Conservation (phyloP, 1,140 invertebrate species). For the Drosophila fuyamai region DNA sequence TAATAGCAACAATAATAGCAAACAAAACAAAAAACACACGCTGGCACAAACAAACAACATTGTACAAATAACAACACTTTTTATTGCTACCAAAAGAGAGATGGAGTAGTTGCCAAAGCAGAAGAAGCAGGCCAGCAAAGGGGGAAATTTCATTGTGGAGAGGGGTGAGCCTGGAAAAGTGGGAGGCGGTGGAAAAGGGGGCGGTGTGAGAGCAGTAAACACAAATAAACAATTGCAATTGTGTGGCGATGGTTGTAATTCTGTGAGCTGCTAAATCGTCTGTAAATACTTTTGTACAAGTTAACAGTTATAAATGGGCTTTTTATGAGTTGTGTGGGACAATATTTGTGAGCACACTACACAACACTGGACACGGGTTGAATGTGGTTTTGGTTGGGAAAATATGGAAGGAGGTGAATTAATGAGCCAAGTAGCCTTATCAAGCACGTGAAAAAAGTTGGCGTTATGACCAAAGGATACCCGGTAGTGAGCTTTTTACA, state of each 20-base stretch:
- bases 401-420: background rate
- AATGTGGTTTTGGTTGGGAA: background rate
- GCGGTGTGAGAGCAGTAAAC: conserved; percentile 30
- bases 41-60: conserved; percentile 56
- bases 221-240: conserved; percentile 81
- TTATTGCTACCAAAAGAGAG: conserved; percentile 67
- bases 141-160: conserved; percentile 5
- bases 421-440: conserved; percentile 26
- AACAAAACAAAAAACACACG: conserved; percentile 62
- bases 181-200: background rate
- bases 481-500: background rate
- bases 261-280: conserved; percentile 78
- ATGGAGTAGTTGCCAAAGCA: conserved; percentile 43
- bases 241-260: conserved; percentile 69
- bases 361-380: conserved; percentile 33
- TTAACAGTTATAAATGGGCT: conserved; percentile 82
- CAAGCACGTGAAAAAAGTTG: background rate
- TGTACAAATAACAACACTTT: conserved; percentile 73
- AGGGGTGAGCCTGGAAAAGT: background rate
- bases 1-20: conserved; percentile 73
- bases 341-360: conserved; percentile 62
- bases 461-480: background rate
- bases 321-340: conserved; percentile 80
- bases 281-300: conserved; percentile 83
- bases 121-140: conserved; percentile 13